phyloP scores from a whole-genome alignment of 2,888 invertebrate species.

The Lepidocyrtinus sp. region DNA sequence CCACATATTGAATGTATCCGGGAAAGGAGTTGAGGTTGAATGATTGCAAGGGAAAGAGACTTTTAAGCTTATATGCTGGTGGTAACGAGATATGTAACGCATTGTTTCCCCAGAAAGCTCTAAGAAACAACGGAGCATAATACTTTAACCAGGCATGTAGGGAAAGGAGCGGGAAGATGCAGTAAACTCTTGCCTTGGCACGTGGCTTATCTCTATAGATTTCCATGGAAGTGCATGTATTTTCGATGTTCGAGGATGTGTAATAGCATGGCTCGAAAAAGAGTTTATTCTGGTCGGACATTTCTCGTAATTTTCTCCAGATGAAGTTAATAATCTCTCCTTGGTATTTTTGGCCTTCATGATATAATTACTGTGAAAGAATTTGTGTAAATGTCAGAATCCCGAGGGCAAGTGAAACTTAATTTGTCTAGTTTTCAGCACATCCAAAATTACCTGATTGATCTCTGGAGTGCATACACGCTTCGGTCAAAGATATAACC shows the following conservation, averaged over 20 bases:
- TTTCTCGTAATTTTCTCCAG: conserved; percentile 16
- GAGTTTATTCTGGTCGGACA: not conserved
- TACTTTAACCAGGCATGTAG: conserved; percentile 21
- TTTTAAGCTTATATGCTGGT: too few relatives aligned
- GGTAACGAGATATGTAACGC: conserved; percentile 6
- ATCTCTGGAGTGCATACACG: too few relatives aligned
- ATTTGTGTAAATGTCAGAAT: too few relatives aligned
- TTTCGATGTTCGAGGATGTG: conserved; percentile 6
- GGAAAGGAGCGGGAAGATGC: conserved; percentile 52
- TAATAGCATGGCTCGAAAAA: not conserved
- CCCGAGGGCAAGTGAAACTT: too few relatives aligned
- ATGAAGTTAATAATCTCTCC: not conserved
- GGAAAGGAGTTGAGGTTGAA: conserved; percentile 1
- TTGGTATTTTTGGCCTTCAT: too few relatives aligned
- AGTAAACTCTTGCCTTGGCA: conserved; percentile 44
- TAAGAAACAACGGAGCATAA: not conserved
- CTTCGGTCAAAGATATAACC: too few relatives aligned
- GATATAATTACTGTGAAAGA: too few relatives aligned
- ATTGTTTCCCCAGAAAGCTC: conserved; percentile 3
- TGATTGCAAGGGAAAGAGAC: conserved; percentile 2
- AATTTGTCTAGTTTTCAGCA: too few relatives aligned
- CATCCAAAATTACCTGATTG: too few relatives aligned
- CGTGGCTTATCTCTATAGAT: conserved; percentile 44
- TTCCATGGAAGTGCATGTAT: conserved; percentile 12
- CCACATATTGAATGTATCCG: conserved; percentile 3